Percentiles rank a stretch among this genome's conserved stretches.
These are phyloP conservation scores for Lochmaea capreae DNA, from an alignment of 2,888 invertebrate species.

Conservation along the genomic window DNA sequence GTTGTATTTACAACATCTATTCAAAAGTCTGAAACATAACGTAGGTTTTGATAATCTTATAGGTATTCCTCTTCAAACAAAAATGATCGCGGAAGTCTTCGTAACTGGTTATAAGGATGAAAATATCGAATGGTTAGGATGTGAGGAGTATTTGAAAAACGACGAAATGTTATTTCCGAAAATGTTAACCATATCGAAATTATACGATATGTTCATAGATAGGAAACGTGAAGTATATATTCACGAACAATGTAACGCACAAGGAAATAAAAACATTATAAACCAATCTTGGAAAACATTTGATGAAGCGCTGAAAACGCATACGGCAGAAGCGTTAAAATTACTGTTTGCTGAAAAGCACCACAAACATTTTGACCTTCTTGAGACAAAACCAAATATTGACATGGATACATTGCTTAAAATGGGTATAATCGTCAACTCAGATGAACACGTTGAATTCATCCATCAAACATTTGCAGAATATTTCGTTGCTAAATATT, in stretches of 20 bases:
- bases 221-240: conserved; percentile 28
- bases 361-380: conserved; percentile 15
- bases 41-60: conserved; percentile 3
- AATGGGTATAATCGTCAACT: conserved; percentile 25
- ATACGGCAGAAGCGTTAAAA: conserved; percentile 14
- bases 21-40: not conserved
- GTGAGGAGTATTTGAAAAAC: conserved; percentile 12
- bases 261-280: conserved; percentile 5
- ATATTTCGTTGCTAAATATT: conserved; percentile 22
- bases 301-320: conserved; percentile 15
- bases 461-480: conserved; percentile 31
- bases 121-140: not conserved
- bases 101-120: conserved; percentile 18
- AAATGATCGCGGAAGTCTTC: conserved; percentile 36
- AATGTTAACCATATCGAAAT: conserved; percentile 4
- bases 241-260: conserved; percentile 24
- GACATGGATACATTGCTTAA: conserved; percentile 16
- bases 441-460: conserved; percentile 8
- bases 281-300: conserved; percentile 8
- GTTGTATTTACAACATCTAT: conserved; percentile 8
- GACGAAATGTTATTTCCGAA: conserved; percentile 1
- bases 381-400: not conserved
- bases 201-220: conserved; percentile 29
- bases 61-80: conserved; percentile 34
- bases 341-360: conserved; percentile 7